Evolutionary conservation across 2,797 vertebrate species (phyloP).

Genomic region (Enteromius argenteus): DNA sequence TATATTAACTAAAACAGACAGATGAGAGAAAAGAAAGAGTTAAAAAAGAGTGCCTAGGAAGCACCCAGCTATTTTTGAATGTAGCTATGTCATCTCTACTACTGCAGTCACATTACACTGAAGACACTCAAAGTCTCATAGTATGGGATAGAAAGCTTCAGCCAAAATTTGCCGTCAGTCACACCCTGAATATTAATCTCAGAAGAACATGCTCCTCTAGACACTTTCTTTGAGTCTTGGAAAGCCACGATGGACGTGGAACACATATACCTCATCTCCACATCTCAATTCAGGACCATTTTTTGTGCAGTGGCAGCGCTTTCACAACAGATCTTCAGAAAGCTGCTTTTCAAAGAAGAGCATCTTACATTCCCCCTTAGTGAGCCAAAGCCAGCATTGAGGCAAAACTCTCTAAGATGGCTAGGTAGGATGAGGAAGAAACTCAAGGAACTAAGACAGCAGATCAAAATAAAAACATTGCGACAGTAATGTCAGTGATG

Average conservation of each 20-base stretch:
- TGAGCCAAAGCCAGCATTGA: background rate
- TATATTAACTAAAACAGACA: background rate
- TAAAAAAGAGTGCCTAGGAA: background rate
- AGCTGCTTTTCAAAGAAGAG: background rate
- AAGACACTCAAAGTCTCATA: background rate
- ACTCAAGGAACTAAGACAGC: background rate
- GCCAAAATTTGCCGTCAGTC: background rate
- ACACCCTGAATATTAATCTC: background rate
- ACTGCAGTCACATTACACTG: background rate
- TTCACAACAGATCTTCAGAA: background rate
- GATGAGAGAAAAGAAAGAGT: background rate
- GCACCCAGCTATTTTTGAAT: constrained; percentile 7
- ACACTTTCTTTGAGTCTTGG: background rate
- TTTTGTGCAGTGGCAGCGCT: background rate
- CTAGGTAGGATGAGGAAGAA: background rate
- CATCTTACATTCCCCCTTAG: background rate
- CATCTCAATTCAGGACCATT: background rate
- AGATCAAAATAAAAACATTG: constrained; percentile 19
- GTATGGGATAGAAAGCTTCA: background rate
- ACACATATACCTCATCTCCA: background rate
- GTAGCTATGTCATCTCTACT: background rate
- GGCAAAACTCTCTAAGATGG: background rate
- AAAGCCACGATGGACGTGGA: background rate
- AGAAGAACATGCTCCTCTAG: background rate
- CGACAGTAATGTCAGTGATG: background rate